Percentiles rank a stretch among this genome's conserved stretches.
Evolutionary conservation across 2,797 vertebrate genomes (phyloP).

Genomic region (Erethizon dorsatum): DNA sequence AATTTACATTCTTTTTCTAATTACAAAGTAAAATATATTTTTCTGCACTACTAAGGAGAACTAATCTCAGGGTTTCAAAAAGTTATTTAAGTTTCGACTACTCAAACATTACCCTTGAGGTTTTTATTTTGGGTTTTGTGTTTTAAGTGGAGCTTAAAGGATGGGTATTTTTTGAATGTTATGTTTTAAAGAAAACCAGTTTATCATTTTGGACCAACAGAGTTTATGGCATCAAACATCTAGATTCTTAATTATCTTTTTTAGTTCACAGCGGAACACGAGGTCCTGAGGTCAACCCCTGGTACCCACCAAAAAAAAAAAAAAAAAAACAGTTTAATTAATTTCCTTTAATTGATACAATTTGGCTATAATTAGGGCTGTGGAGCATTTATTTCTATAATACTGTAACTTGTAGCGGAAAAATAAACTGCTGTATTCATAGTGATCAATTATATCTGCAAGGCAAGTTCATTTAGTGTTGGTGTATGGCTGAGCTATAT

Average conservation of each 20-base stretch:
- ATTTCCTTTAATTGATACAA: slow-evolving; percentile 25
- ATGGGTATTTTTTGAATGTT: neutral
- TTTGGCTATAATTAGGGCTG: neutral
- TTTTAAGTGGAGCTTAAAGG: neutral
- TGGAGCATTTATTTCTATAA: slow-evolving; percentile 51
- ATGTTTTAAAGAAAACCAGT: slow-evolving; percentile 48
- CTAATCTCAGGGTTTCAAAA: neutral
- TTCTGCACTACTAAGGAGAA: neutral
- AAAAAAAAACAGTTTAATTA: slow-evolving; percentile 29
- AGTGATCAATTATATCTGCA: neutral
- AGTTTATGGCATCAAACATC: slow-evolving; percentile 7
- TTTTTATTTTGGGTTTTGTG: neutral
- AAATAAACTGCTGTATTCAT: slow-evolving; percentile 1
- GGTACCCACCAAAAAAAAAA: no score
- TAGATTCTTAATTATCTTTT: slow-evolving; percentile 32
- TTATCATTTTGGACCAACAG: neutral
- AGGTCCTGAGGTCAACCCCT: no score
- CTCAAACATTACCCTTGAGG: neutral
- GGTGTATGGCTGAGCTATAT: slow-evolving; percentile 8
- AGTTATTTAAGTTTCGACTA: slow-evolving; percentile 22
- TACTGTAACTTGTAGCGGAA: neutral
- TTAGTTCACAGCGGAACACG: slow-evolving; percentile 7
- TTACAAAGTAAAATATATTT: slow-evolving; percentile 34
- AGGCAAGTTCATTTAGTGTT: slow-evolving; percentile 50
- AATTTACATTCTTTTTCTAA: slow-evolving; percentile 56